Conservation (phyloP, 53 echinoderm and acorn worm genomes). For the Apostichopus leukothele region DNA sequence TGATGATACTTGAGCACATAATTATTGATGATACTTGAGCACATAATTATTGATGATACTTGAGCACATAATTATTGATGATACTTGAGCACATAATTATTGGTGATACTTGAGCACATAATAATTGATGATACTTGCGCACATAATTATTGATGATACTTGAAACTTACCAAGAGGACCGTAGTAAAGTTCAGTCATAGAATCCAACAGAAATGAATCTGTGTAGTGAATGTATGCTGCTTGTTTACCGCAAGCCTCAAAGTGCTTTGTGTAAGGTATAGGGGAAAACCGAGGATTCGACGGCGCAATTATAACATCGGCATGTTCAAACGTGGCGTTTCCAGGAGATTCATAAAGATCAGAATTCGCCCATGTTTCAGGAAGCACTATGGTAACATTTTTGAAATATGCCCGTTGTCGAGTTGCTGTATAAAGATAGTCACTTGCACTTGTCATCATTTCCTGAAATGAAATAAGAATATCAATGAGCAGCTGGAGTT, state of each 20-base stretch:
- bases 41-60: no score
- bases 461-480: conserved; percentile 6
- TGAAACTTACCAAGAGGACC: conserved; percentile 75
- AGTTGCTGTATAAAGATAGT: conserved; percentile 62
- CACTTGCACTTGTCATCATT: conserved; percentile 58
- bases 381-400: conserved; percentile 63
- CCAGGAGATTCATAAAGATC: conserved; percentile 58
- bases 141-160: no score
- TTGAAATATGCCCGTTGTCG: conserved; percentile 58
- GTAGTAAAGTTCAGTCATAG: conserved; percentile 55
- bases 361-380: conserved; percentile 61
- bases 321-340: conserved; percentile 60
- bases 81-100: no score
- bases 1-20: no score
- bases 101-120: no score
- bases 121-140: no score
- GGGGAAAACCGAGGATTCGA: conserved; percentile 71
- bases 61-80: no score
- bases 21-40: no score
- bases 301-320: conserved; percentile 70
- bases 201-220: conserved; percentile 55
- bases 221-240: conserved; percentile 70
- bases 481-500: no score
- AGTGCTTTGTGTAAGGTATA: conserved; percentile 68
- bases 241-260: conserved; percentile 58